A percentile compares a stretch with the other conserved stretches of the same genome.
Conservation (phyloP, 2,888 invertebrate genomes). For the Tromatobia lineatoria region DNA sequence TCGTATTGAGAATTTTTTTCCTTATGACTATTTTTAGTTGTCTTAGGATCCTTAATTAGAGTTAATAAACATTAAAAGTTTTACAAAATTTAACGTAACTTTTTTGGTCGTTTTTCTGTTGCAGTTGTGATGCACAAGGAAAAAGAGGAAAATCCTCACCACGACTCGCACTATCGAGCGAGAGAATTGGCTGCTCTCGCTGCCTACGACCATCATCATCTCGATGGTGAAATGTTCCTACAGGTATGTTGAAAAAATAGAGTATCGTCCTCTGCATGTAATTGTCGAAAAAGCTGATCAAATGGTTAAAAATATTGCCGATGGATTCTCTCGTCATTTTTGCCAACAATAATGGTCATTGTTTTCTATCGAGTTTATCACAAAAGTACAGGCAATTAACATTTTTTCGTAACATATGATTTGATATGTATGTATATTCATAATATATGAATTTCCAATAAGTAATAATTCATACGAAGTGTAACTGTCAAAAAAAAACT, state of each 20-base stretch:
- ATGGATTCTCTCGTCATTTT: not conserved
- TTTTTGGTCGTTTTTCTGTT: constrained; percentile 84
- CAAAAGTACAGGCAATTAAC: not conserved
- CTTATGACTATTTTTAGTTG: no score
- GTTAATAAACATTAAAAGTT: no score
- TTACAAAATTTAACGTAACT: no score
- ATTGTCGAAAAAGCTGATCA: not conserved
- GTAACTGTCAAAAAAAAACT: no score
- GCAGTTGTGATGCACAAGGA: constrained; percentile 98
- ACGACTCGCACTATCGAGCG: constrained; percentile 88
- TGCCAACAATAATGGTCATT: not conserved
- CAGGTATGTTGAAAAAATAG: constrained; percentile 89
- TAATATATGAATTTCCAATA: no score
- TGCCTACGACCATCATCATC: constrained; percentile 95
- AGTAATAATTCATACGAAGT: no score
- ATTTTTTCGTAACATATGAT: no score
- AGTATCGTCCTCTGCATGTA: not conserved
- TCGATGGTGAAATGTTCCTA: constrained; percentile 97
- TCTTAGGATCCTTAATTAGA: no score
- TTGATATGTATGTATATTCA: no score
- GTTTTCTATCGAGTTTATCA: not conserved
- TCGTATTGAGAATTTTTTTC: no score
- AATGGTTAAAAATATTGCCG: not conserved
- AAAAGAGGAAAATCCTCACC: constrained; percentile 92
- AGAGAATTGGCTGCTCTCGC: constrained; percentile 93